Evolutionary conservation across 2,888 invertebrate genomes (phyloP).

Genomic region (Dione vanillae): DNA sequence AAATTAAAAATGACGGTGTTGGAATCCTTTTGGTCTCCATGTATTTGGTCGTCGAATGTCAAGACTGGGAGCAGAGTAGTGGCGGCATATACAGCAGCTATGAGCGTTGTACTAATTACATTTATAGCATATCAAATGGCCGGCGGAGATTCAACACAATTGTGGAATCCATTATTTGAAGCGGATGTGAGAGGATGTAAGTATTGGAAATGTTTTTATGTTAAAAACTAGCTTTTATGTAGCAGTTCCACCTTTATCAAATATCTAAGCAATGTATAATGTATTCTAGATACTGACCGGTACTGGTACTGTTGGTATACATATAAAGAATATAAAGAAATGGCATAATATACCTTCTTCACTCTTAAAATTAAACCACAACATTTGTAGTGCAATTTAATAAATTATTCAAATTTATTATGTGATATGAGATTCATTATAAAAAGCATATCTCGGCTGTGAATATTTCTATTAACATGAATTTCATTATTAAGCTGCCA

Average conservation of each 20-base stretch:
- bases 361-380: too few relatives aligned
- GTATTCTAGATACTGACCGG: too few relatives aligned
- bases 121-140: slow-evolving; percentile 89
- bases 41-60: slow-evolving; percentile 92
- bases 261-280: too few relatives aligned
- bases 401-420: too few relatives aligned
- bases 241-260: too few relatives aligned
- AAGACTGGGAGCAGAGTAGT: slow-evolving; percentile 91
- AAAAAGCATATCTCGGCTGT: too few relatives aligned
- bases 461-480: background rate
- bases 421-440: too few relatives aligned
- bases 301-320: too few relatives aligned
- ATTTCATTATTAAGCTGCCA: background rate
- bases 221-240: background rate
- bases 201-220: slow-evolving; percentile 57
- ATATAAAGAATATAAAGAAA: too few relatives aligned
- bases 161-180: slow-evolving; percentile 95
- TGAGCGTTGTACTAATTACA: slow-evolving; percentile 90
- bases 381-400: too few relatives aligned
- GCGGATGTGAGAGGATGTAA: slow-evolving; percentile 90
- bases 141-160: slow-evolving; percentile 95
- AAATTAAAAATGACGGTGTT: slow-evolving; percentile 86
- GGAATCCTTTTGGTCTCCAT: slow-evolving; percentile 94
- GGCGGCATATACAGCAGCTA: slow-evolving; percentile 90
- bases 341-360: too few relatives aligned